These are phyloP conservation scores for Lagorchestes hirsutus DNA, from an alignment of 2,797 vertebrate species.

Conservation along the genomic window DNA sequence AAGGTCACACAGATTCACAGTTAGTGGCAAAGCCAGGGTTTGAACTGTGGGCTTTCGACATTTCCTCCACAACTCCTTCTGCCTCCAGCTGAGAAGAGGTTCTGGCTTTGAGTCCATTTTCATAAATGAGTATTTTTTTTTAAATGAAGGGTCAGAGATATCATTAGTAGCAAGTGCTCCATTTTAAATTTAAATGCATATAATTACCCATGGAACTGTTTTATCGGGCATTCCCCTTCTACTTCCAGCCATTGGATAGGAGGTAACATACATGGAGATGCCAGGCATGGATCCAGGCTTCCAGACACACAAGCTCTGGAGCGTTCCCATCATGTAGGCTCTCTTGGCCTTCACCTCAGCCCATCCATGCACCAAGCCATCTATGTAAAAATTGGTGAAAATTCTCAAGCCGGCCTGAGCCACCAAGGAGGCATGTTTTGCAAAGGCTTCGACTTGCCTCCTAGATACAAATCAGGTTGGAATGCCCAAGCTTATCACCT, in stretches of 20 bases:
- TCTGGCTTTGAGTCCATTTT: background rate
- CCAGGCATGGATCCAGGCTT: conserved; percentile 32
- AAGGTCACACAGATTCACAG: background rate
- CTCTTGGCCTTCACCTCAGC: conserved; percentile 67
- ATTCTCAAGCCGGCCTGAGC: conserved; percentile 52
- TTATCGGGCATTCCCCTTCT: conserved; percentile 57
- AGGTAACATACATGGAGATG: background rate
- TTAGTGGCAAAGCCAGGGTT: background rate
- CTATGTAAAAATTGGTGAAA: conserved; percentile 53
- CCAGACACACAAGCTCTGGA: conserved; percentile 55
- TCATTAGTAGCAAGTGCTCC: conserved; percentile 13
- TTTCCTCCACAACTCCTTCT: background rate
- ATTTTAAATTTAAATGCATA: conserved; percentile 56
- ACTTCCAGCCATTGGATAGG: conserved; percentile 2
- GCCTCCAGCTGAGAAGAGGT: background rate
- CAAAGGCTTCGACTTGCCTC: conserved; percentile 63
- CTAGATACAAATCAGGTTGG: conserved; percentile 48
- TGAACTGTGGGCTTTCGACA: background rate
- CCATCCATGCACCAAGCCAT: conserved; percentile 62
- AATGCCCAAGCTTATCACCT: conserved; percentile 67
- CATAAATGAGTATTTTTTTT: background rate
- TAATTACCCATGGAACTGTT: conserved; percentile 37
- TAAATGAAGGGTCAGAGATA: conserved; percentile 6
- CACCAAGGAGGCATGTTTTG: conserved; percentile 50
- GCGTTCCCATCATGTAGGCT: conserved; percentile 15